Evolutionary conservation across 30 jellyfish, hydroid and myxozoan species (phyloP).

Genomic region (Aurelia coerulea): DNA sequence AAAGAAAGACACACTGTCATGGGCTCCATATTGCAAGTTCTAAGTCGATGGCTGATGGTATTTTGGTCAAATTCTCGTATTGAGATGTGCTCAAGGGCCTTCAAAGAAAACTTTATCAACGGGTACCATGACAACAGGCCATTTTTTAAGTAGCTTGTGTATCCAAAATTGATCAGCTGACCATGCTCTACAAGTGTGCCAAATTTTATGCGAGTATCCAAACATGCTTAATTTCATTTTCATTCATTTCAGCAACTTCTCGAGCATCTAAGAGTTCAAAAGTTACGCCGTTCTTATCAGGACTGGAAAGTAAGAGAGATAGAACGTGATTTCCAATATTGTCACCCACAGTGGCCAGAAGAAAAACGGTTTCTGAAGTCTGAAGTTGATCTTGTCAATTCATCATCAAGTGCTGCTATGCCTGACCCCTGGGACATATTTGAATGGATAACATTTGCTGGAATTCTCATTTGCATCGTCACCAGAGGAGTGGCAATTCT

Average conservation of each 20-base stretch:
- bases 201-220: too few relatives aligned
- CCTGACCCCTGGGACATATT: conserved; percentile 90
- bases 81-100: too few relatives aligned
- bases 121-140: too few relatives aligned
- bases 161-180: too few relatives aligned
- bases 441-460: conserved; percentile 86
- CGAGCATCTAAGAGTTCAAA: conserved; percentile 68
- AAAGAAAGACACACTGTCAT: too few relatives aligned
- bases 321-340: conserved; percentile 84
- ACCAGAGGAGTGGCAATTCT: conserved; percentile 75
- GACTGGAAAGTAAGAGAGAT: conserved; percentile 92
- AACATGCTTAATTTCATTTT: background rate
- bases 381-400: conserved; percentile 78
- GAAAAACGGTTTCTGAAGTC: conserved; percentile 82
- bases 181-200: too few relatives aligned
- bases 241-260: conserved; percentile 71
- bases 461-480: conserved; percentile 50
- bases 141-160: too few relatives aligned
- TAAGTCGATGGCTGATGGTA: too few relatives aligned
- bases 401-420: conserved; percentile 63
- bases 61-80: too few relatives aligned
- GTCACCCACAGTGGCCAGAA: conserved; percentile 99
- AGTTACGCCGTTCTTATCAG: conserved; percentile 51
- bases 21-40: too few relatives aligned
- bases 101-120: too few relatives aligned